Base-by-base conservation (phyloP, 2,888 invertebrate genomes). In the Tricholauxania praeusta region DNA sequence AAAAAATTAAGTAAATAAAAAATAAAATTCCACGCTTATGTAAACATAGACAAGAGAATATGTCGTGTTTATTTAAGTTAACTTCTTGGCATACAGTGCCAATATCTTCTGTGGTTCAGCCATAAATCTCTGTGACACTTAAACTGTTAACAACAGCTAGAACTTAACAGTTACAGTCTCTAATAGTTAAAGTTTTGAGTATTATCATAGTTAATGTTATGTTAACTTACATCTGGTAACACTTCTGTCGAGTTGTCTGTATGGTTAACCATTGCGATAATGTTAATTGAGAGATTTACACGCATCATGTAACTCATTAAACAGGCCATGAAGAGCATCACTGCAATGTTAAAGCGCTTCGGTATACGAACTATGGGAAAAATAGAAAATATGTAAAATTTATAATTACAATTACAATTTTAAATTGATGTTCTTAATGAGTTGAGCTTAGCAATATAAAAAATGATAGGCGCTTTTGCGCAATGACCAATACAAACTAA, bases 261-360 rank as follows among this genome's bases (percentile, higher is more conserved):
- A 1, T 89, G 89, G 10, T 91, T 89, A 4, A 92, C 92, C 93
- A 93, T 93, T 8, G 92, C 93, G 62, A 93, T 90, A 55, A 93
- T 89, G 78, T 92, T 92, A 67, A 94, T 91, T 17, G 93, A 93
- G 88, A 94, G 91, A 83, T 94, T 94, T 2, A 93, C 91, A 67
- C 93, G 89, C 77, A 93, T 89, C 91, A 93, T 92, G 87, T 94
- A 94, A 17, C 90, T 89, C 78, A 92, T 90, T 87, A 93, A 91
- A 79, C 93, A 93, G 76, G 92, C 90, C 73, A 92, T 91, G 83
- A 94, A 93, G 78, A 93, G 85, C 93, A 94, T 93, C 57, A 93
- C 76, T 60, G 90, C 93, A 49, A 91, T 86, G 73, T 89, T 80
- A 12, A 89, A 82, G 64, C 91, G 87, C 72, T 87, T 87, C n/a